Percentiles rank a stretch among this genome's conserved stretches.
Evolutionary conservation across 64 coral and sea anemone genomes (phyloP).

Genomic region (Trachythela sp.): DNA sequence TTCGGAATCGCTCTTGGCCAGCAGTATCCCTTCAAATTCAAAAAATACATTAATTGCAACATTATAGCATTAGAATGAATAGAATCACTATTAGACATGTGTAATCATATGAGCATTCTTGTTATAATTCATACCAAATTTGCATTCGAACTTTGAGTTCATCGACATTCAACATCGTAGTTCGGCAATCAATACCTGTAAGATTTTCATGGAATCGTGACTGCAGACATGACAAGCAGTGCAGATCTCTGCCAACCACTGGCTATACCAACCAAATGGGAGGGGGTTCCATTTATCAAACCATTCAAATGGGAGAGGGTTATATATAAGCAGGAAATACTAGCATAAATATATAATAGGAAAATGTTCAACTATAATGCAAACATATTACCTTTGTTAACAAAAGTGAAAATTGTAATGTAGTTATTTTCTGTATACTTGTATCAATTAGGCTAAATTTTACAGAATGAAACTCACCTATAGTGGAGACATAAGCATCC

Average conservation of each 20-base stretch:
- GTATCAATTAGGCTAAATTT: not conserved
- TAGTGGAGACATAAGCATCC: conserved; percentile 89
- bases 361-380: no score
- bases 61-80: not conserved
- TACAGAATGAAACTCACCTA: conserved; percentile 54
- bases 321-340: no score
- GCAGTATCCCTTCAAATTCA: not conserved
- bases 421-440: no score
- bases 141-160: conserved; percentile 78
- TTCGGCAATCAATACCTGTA: conserved; percentile 92
- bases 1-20: conserved; percentile 73
- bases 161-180: conserved; percentile 79
- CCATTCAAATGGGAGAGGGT: no score
- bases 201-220: not conserved
- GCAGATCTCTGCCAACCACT: not conserved
- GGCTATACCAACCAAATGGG: no score
- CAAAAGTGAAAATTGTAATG: no score
- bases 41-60: not conserved
- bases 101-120: not conserved
- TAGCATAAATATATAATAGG: no score
- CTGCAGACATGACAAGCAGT: not conserved
- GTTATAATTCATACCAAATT: conserved; percentile 66
- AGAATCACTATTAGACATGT: not conserved
- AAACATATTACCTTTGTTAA: no score
- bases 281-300: no score